Evolutionary conservation across 1,140 invertebrate species (phyloP).

Genomic region (Acyrthosiphon pisum): DNA sequence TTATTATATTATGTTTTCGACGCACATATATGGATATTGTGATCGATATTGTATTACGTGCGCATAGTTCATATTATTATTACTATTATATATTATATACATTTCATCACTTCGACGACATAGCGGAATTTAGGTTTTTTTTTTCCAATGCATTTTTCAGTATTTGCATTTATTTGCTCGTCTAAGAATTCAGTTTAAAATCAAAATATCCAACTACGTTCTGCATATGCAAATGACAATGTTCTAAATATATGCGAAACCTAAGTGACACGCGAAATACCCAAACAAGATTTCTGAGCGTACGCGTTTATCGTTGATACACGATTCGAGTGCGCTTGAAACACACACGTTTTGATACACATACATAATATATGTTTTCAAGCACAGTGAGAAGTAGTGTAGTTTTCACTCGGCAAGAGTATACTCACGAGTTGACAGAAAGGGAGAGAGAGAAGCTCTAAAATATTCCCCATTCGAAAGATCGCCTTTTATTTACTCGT

Average conservation of each 20-base stretch:
- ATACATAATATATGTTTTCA: background rate
- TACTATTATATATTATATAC: too few species aligned
- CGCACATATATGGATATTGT: background rate
- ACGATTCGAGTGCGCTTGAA: background rate
- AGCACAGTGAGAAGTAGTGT: background rate
- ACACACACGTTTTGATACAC: background rate
- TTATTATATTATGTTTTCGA: background rate
- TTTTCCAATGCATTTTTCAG: background rate
- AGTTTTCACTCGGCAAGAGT: background rate
- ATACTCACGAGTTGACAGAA: background rate
- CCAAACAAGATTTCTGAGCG: background rate
- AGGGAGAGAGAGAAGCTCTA: background rate
- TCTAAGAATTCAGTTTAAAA: constrained; percentile 2
- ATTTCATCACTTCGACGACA: background rate
- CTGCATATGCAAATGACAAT: background rate
- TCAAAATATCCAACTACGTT: background rate
- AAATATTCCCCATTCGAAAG: background rate
- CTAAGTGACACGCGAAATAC: background rate
- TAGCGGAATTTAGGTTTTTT: background rate
- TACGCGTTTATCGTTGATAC: background rate
- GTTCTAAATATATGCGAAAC: background rate
- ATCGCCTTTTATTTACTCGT: background rate
- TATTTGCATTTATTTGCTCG: background rate
- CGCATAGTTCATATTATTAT: background rate
- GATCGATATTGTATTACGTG: background rate